phyloP scores from a whole-genome alignment of 2,113 vertebrate species.

The Oreochromis aureus region DNA sequence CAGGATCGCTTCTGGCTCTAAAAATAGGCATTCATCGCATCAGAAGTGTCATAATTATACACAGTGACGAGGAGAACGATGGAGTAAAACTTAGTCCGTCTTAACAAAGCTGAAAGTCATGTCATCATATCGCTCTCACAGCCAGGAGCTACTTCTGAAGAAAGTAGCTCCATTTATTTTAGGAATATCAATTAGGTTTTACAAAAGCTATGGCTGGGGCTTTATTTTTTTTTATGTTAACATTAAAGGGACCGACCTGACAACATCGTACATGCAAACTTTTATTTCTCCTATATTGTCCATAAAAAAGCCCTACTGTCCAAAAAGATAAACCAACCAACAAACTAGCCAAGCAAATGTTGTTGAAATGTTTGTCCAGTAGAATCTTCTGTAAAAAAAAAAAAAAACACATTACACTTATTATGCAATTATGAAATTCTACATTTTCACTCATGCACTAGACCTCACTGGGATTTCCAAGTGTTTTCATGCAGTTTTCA shows the following conservation, averaged over 20 bases:
- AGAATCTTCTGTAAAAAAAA: not conserved
- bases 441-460: not conserved
- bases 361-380: not conserved
- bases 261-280: not conserved
- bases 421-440: not conserved
- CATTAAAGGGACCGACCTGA: not conserved
- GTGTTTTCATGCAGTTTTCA: not conserved
- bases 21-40: not conserved
- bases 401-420: not conserved
- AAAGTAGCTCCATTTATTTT: not conserved
- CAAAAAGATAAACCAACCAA: not conserved
- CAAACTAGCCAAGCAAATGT: not conserved
- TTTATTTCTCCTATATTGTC: not conserved
- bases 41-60: not conserved
- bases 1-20: not conserved
- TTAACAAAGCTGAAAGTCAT: not conserved
- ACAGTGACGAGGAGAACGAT: not conserved
- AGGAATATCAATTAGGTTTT: not conserved
- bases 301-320: not conserved
- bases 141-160: not conserved
- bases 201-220: not conserved
- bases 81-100: not conserved
- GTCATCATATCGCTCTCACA: not conserved
- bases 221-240: not conserved
- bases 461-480: not conserved